Evolutionary conservation across 2,797 vertebrate species (phyloP).

Genomic region (Margarornis squamiger): DNA sequence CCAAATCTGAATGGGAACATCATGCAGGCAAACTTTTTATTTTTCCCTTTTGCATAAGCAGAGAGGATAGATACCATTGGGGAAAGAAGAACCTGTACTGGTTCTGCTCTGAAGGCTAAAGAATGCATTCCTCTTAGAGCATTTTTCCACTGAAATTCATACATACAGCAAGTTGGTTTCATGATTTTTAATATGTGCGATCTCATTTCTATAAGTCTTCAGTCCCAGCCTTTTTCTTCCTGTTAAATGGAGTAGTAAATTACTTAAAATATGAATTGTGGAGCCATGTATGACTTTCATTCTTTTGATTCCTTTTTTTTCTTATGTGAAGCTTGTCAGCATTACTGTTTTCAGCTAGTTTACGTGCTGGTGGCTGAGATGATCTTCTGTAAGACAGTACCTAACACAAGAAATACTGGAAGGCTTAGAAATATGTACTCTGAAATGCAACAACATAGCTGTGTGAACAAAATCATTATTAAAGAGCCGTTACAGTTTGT

Average conservation of each 20-base stretch:
- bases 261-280: neutral
- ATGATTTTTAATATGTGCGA: neutral
- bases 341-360: neutral
- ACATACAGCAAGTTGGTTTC: neutral
- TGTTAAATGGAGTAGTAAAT: conserved; percentile 20
- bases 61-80: neutral
- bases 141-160: neutral
- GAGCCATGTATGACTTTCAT: neutral
- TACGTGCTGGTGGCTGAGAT: neutral
- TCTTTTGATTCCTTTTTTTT: neutral
- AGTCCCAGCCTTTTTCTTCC: neutral
- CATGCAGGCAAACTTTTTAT: neutral
- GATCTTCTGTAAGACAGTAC: neutral
- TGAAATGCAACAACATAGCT: neutral
- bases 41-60: neutral
- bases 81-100: neutral
- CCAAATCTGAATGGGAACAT: neutral
- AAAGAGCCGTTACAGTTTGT: neutral
- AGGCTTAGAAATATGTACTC: neutral
- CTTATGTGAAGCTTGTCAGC: neutral
- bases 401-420: neutral
- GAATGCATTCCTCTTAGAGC: neutral
- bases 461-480: neutral
- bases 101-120: neutral
- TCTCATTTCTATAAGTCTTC: neutral